Percentiles rank a stretch among this genome's conserved stretches.
These are phyloP conservation scores for Chrysochloris asiatica DNA, from an alignment of 2,113 vertebrate species.

Conservation along the genomic window DNA sequence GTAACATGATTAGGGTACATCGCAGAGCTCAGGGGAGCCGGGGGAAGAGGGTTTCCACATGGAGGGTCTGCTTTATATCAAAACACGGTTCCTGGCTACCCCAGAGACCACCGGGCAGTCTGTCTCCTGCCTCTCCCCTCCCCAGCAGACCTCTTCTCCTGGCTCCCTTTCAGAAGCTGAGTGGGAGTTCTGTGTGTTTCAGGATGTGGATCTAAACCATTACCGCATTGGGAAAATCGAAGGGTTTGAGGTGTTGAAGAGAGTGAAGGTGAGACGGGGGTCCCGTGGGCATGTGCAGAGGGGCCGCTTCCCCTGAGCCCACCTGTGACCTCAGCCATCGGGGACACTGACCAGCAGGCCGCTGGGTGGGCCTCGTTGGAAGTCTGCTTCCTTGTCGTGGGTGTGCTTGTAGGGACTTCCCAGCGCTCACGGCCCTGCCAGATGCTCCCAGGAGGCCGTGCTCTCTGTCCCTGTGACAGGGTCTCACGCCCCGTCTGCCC, in stretches of 20 bases:
- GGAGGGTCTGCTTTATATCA: accelerated
- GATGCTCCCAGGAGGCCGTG: no score
- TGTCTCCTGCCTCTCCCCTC: not conserved
- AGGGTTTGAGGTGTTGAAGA: conserved; percentile 95
- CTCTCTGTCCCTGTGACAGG: not conserved
- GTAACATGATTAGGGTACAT: no score
- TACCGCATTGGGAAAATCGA: conserved; percentile 98
- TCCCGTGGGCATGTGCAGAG: no score
- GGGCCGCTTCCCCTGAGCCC: no score
- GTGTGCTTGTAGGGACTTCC: no score
- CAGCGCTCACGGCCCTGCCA: no score
- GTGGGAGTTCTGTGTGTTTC: conserved; percentile 38
- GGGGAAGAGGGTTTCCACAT: no score
- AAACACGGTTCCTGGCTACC: not conserved
- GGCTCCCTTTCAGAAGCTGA: not conserved
- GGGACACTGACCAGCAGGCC: no score
- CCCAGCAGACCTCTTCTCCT: accelerated
- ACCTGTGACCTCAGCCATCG: no score
- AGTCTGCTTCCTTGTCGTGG: no score
- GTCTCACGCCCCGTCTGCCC: not conserved
- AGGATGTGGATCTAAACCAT: conserved; percentile 99
- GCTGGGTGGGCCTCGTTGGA: no score
- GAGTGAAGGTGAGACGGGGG: conserved; percentile 92
- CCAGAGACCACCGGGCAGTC: accelerated
- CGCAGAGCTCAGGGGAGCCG: not conserved